Percentiles rank a stretch among this genome's conserved stretches.
Conservation (phyloP, 2,113 vertebrate genomes). For the Origma solitaria region DNA sequence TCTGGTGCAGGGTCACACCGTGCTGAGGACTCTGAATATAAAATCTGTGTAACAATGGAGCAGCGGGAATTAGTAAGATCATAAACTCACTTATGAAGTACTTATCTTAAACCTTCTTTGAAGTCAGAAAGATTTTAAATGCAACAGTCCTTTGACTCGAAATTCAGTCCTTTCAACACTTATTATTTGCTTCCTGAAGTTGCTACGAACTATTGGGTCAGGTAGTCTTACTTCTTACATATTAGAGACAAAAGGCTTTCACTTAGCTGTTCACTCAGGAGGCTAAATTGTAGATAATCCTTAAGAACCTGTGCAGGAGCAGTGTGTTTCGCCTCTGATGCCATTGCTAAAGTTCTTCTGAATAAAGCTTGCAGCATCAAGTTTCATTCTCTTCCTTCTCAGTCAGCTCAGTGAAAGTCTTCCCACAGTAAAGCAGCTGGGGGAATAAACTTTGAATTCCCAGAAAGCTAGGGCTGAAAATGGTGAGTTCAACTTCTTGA, state of each 20-base stretch:
- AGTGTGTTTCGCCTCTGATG: not conserved
- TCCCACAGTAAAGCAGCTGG: not conserved
- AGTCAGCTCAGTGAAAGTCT: not conserved
- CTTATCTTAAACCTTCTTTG: not conserved
- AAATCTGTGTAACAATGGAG: not conserved
- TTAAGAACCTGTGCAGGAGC: not conserved
- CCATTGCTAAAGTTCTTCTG: not conserved
- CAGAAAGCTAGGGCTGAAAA: not conserved
- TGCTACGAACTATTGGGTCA: not conserved
- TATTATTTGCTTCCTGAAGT: not conserved
- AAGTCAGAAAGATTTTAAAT: not conserved
- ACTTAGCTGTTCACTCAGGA: not conserved
- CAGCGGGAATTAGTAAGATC: not conserved
- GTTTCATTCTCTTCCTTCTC: not conserved
- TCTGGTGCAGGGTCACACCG: not conserved
- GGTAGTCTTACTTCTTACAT: not conserved
- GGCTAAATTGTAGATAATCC: not conserved
- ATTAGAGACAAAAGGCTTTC: not conserved
- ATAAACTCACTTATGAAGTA: not conserved
- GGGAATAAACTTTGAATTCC: not conserved
- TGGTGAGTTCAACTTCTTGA: not conserved
- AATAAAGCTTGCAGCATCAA: not conserved
- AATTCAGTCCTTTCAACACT: not conserved
- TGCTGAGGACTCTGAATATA: not conserved
- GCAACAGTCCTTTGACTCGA: not conserved